These are phyloP conservation scores for Microtus ochrogaster DNA, from an alignment of 2,113 vertebrate species.

Conservation along the genomic window DNA sequence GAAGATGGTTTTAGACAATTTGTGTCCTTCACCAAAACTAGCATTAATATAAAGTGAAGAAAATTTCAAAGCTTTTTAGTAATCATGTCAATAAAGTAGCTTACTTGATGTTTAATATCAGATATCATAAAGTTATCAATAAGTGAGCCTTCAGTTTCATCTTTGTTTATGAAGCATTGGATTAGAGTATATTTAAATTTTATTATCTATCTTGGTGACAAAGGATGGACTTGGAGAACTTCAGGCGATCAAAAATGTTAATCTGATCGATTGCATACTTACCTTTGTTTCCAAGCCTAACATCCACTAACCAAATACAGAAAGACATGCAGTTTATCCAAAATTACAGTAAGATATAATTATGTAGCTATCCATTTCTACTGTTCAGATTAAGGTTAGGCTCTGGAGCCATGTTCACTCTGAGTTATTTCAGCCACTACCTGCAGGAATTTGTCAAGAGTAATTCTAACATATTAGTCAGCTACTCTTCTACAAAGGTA, in stretches of 20 bases:
- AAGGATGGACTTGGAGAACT: neutral
- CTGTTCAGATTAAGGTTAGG: neutral
- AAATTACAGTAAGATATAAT: neutral
- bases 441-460: neutral
- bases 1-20: neutral
- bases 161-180: neutral
- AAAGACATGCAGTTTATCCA: neutral
- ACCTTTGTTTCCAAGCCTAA: conserved; percentile 5
- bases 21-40: neutral
- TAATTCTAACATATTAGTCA: neutral
- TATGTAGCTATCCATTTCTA: neutral
- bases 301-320: neutral
- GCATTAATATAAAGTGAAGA: neutral
- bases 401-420: rapidly evolving
- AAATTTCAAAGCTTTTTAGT: neutral
- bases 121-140: neutral
- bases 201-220: neutral
- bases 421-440: neutral
- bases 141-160: neutral
- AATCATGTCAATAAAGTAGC: neutral
- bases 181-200: neutral
- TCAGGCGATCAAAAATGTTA: neutral
- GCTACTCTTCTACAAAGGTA: neutral
- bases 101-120: neutral
- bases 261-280: neutral